Base-by-base conservation (phyloP, 2,797 vertebrate species). In the Adelosebastes latens region DNA sequence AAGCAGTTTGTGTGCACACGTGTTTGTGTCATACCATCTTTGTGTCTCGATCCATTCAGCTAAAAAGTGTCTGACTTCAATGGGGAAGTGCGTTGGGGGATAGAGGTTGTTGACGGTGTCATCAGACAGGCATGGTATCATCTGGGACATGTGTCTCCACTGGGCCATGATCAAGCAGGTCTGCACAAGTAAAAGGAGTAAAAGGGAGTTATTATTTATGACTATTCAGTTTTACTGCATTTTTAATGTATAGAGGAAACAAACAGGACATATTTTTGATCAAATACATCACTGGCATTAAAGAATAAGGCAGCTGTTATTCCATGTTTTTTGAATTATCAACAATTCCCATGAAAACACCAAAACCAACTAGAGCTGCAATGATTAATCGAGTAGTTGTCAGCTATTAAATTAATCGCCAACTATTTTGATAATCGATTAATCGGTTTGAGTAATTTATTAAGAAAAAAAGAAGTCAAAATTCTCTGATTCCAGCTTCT, bases 1-100 rank as follows among this genome's bases (percentile, higher is more conserved):
- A 27, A 62, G 42, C 7, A 58, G 13, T 61, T 20, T 76, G 31
- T 34, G 25, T 36, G 58, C 46, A 49, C 34, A 36, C 1, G 8
- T 36, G 2, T 74, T 31, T 49, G 42, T 63, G 8, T 75, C 86
- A 7, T 95, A 96, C 96, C 96, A 96, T 92, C 80, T 87, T 81
- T 96, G 95, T 8, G 73, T 87, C 89, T 96, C 96, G 27, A 96
- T 95, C 96, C 96, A 96, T 1, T 82, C 92, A 32, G 94, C 90
- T 79, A 96, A 76, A 84, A 95, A 96, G 77, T 95, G 93, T 75
- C 96, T 87, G 86, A 95, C 88, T 59, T 96, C 95, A 39, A 96
- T 95, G 52, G 96, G 95, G 81, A 96, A 96, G 46, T 81, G 62
- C 2, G 36, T 0, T 1, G 93, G 87, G 4, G 95, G 95, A 68